Percentiles rank a stretch among this genome's conserved stretches.
phyloP scores from a whole-genome alignment of 1,140 invertebrate genomes.

The Cydia splendana region DNA sequence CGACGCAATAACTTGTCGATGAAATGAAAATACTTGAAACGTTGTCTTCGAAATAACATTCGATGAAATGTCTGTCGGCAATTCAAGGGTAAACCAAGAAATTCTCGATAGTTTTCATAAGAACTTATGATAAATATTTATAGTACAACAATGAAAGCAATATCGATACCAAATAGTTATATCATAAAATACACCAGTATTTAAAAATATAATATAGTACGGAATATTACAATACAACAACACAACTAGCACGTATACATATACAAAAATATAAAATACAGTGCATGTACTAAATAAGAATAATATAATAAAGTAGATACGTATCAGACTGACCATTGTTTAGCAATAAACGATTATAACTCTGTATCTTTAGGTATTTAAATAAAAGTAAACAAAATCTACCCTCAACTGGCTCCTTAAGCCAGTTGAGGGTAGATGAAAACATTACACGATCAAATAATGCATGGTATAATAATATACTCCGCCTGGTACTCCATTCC shows the following conservation, averaged over 20 bases:
- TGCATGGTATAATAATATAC: no score
- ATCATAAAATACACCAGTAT: neutral
- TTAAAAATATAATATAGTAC: neutral
- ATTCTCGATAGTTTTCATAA: neutral
- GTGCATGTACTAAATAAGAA: conserved; percentile 9
- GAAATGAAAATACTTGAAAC: no score
- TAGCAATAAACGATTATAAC: neutral
- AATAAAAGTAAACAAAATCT: no score
- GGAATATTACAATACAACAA: neutral
- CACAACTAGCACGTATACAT: conserved; percentile 16
- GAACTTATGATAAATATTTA: neutral
- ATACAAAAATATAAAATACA: conserved; percentile 18
- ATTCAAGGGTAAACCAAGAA: no score
- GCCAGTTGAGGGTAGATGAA: no score
- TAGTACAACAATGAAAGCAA: neutral
- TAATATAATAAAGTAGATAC: neutral
- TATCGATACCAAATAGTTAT: neutral
- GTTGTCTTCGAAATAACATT: no score
- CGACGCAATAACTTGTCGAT: no score
- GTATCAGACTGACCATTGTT: conserved; percentile 3
- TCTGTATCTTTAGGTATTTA: no score
- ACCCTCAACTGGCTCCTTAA: no score
- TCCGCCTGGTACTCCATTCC: no score
- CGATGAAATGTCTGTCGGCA: no score
- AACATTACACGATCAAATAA: no score